Conservation (phyloP, 2,797 vertebrate species). For the Heterohyrax brucei region DNA sequence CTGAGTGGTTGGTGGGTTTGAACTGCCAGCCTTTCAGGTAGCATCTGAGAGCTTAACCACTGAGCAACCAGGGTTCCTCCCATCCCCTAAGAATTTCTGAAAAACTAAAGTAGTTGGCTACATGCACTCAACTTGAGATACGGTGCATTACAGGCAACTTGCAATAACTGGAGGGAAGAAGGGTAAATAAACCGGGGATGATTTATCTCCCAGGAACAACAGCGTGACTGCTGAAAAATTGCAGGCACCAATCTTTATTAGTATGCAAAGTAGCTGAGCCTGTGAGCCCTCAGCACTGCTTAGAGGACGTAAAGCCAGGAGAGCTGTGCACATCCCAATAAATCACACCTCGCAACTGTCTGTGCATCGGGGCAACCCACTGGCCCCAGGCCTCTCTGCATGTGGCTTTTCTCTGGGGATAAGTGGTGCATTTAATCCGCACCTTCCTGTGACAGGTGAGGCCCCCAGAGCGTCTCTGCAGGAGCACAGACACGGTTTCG, state of each 20-base stretch:
- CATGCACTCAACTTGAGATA: slow-evolving; percentile 46
- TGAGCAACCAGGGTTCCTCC: background rate
- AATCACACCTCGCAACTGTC: slow-evolving; percentile 87
- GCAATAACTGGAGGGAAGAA: slow-evolving; percentile 86
- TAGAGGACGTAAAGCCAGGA: slow-evolving; percentile 89
- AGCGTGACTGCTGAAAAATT: slow-evolving; percentile 89
- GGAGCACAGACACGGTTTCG: slow-evolving; percentile 84
- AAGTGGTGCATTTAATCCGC: slow-evolving; percentile 86
- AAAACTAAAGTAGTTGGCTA: background rate
- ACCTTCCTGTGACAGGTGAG: slow-evolving; percentile 86
- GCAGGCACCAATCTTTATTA: slow-evolving; percentile 89
- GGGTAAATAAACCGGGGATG: slow-evolving; percentile 89
- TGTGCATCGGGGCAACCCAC: slow-evolving; percentile 79
- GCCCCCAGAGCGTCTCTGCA: slow-evolving; percentile 82
- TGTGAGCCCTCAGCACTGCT: slow-evolving; percentile 88
- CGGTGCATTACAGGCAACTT: slow-evolving; percentile 77
- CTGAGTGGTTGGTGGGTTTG: background rate
- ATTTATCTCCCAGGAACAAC: slow-evolving; percentile 89
- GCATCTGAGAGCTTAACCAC: background rate
- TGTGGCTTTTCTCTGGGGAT: slow-evolving; percentile 79
- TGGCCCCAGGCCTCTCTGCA: slow-evolving; percentile 79
- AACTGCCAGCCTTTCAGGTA: background rate
- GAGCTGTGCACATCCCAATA: slow-evolving; percentile 87
- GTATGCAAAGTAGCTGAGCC: slow-evolving; percentile 89
- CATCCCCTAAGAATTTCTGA: background rate